Percentiles rank a stretch among this genome's conserved stretches.
phyloP scores from a whole-genome alignment of 2,888 invertebrate species.

The Notodonta dromedarius region DNA sequence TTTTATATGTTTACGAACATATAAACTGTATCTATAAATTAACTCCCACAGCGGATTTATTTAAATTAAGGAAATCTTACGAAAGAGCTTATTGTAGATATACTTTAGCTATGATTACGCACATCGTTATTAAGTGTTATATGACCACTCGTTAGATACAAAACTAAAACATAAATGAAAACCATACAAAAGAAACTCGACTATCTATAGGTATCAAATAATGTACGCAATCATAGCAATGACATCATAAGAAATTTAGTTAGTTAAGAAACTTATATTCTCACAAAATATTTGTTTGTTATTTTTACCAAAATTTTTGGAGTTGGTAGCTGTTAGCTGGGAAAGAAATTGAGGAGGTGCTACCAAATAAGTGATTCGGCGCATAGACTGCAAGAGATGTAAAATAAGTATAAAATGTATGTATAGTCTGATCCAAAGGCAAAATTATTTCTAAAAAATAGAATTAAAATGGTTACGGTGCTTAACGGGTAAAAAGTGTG shows the following conservation, averaged over 20 bases:
- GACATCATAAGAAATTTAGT: constrained; percentile 25
- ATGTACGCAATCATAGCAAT: constrained; percentile 27
- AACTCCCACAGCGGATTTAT: background rate
- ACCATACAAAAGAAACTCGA: too few species aligned
- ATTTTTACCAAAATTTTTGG: constrained; percentile 12
- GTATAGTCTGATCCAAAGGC: constrained; percentile 27
- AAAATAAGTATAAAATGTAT: constrained; percentile 27
- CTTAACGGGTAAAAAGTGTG: constrained; percentile 63
- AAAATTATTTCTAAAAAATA: constrained; percentile 40
- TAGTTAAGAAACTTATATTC: constrained; percentile 22
- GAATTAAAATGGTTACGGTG: constrained; percentile 46
- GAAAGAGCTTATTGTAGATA: constrained; percentile 5
- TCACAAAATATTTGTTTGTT: constrained; percentile 24
- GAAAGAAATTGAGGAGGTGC: constrained; percentile 34
- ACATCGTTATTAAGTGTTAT: background rate
- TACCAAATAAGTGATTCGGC: constrained; percentile 36
- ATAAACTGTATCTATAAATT: background rate
- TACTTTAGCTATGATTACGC: constrained; percentile 5
- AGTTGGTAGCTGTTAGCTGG: constrained; percentile 13
- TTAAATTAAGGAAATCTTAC: background rate
- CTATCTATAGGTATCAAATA: background rate
- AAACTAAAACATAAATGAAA: too few species aligned
- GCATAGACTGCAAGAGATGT: constrained; percentile 28
- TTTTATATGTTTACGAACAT: background rate
- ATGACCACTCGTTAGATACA: too few species aligned